Conservation (phyloP, 2,888 invertebrate genomes). For the Dexiosoma caninum region DNA sequence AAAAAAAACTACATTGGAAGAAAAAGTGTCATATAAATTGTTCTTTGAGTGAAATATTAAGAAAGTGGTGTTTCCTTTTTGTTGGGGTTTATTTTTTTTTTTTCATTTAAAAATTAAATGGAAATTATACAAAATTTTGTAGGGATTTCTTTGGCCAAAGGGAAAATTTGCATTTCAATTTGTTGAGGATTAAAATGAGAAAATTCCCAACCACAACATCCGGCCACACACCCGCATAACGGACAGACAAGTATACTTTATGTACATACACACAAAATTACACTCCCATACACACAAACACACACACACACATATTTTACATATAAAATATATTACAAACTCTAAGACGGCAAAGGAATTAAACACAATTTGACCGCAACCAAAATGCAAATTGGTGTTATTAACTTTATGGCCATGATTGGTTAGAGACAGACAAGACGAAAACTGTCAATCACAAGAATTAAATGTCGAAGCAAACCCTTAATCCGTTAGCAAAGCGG, state of each 20-base stretch:
- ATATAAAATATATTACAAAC: too few relatives aligned
- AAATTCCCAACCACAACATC: conserved; percentile 47
- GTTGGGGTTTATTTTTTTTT: neutral
- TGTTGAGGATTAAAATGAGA: conserved; percentile 59
- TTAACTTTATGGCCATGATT: conserved; percentile 71
- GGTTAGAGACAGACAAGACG: conserved; percentile 43
- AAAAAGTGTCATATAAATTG: conserved; percentile 41
- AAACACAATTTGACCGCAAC: conserved; percentile 72
- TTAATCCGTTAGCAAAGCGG: neutral
- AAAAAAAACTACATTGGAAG: neutral
- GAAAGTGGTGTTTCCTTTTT: conserved; percentile 19
- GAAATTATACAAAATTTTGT: conserved; percentile 44
- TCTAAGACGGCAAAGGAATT: conserved; percentile 46
- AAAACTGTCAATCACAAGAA: conserved; percentile 51
- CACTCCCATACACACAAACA: neutral
- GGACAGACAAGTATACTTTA: neutral
- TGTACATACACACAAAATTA: neutral
- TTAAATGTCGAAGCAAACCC: neutral
- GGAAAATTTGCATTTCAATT: conserved; percentile 75
- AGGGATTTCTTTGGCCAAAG: conserved; percentile 55
- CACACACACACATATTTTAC: neutral
- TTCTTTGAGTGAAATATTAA: neutral
- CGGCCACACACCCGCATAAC: conserved; percentile 1
- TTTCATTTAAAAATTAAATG: conserved; percentile 50
- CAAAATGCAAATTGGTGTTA: conserved; percentile 76